These are phyloP conservation scores for Merluccius polli DNA, from an alignment of 2,797 vertebrate species.

Conservation along the genomic window DNA sequence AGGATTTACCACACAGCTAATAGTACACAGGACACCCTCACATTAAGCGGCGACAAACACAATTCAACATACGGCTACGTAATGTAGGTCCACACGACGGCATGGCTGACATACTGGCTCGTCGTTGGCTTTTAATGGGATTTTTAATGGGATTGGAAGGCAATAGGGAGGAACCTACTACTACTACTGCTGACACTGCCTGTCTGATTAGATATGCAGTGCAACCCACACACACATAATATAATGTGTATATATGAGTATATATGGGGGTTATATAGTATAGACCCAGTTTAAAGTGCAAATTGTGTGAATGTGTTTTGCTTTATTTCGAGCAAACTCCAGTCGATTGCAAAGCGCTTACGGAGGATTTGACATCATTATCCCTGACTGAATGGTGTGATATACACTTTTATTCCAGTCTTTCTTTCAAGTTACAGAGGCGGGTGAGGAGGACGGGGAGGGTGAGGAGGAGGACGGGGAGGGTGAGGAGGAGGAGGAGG, in stretches of 20 bases:
- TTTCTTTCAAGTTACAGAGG: background rate
- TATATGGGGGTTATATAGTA: background rate
- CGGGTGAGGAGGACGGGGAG: background rate
- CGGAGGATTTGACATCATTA: background rate
- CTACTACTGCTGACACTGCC: background rate
- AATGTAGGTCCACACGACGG: background rate
- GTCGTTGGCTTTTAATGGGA: background rate
- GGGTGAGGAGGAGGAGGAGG: too few species aligned
- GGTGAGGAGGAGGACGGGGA: too few species aligned
- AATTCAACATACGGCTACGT: background rate
- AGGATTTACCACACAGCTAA: constrained; percentile 23
- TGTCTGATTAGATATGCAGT: background rate
- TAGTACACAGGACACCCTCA: constrained; percentile 19
- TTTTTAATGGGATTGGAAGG: constrained; percentile 3
- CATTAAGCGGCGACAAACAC: constrained; percentile 10
- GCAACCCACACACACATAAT: too few species aligned
- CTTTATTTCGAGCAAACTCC: too few species aligned
- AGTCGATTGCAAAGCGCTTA: background rate
- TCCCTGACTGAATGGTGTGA: background rate
- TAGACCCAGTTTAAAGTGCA: background rate
- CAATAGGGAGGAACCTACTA: background rate
- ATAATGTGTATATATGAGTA: too few species aligned
- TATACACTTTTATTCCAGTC: background rate
- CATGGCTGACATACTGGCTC: background rate
- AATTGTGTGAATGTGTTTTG: background rate